A percentile compares a stretch with the other conserved stretches of the same genome.
These are phyloP conservation scores for Podargus strigoides DNA, from an alignment of 2,797 vertebrate genomes.

Conservation along the genomic window DNA sequence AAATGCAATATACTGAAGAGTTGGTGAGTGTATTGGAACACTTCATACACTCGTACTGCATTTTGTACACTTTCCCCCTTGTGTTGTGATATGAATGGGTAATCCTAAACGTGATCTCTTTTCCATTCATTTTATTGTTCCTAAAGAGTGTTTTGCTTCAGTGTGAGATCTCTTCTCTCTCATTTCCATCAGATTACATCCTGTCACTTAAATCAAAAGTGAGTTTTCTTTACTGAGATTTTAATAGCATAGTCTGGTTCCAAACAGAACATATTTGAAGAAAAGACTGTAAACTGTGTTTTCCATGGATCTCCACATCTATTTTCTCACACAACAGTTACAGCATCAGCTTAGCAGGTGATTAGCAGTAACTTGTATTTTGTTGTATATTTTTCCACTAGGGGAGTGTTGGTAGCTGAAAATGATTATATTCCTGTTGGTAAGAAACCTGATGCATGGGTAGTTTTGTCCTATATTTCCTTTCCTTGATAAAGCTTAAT, in stretches of 20 bases:
- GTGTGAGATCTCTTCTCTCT: neutral
- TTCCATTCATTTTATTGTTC: neutral
- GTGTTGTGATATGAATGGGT: neutral
- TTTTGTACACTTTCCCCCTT: neutral
- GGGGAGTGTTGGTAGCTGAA: neutral
- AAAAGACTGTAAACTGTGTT: neutral
- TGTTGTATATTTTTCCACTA: neutral
- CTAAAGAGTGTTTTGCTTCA: neutral
- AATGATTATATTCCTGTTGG: neutral
- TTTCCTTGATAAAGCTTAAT: conserved; percentile 7
- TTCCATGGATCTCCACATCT: neutral
- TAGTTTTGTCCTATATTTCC: neutral
- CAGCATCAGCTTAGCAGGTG: neutral
- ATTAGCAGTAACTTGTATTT: neutral
- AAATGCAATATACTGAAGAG: neutral
- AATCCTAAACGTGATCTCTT: neutral
- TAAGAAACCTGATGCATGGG: neutral
- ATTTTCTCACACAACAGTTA: neutral
- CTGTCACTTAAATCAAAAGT: neutral
- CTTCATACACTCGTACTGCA: neutral
- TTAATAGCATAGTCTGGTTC: neutral
- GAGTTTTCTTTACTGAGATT: neutral
- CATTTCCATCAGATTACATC: neutral
- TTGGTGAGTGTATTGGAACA: neutral
- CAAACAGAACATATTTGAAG: neutral